phyloP scores from a whole-genome alignment of 2,888 invertebrate species.

The Pristionchus maxplancki region DNA sequence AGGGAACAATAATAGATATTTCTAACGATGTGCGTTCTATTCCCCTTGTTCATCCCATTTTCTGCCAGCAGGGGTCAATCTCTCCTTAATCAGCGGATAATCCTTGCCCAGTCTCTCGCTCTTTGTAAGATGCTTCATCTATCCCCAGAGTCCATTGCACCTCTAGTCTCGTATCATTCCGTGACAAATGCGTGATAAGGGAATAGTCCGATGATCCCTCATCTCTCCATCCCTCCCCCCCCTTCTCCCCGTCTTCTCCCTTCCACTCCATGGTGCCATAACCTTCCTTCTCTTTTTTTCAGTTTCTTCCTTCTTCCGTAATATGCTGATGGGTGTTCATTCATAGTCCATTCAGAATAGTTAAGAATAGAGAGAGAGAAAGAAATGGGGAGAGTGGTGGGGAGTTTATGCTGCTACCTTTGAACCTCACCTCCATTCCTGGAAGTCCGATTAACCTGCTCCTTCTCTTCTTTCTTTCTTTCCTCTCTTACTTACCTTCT shows the following conservation, averaged over 20 bases:
- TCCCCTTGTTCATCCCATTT: neutral
- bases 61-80: neutral
- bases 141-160: slow-evolving; percentile 37
- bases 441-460: slow-evolving; percentile 17
- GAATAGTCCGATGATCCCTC: slow-evolving; percentile 37
- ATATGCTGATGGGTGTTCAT: slow-evolving; percentile 42
- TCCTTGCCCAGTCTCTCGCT: neutral
- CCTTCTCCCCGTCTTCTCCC: neutral
- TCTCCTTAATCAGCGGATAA: slow-evolving; percentile 17
- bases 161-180: neutral
- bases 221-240: neutral
- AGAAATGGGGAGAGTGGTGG: neutral
- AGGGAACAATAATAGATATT: slow-evolving; percentile 34
- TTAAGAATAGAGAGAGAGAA: neutral
- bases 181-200: slow-evolving; percentile 25
- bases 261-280: neutral
- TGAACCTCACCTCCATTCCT: neutral
- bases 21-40: neutral
- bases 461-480: neutral
- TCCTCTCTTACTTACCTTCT: neutral
- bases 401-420: neutral
- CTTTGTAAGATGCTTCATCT: slow-evolving; percentile 3
- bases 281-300: slow-evolving; percentile 15
- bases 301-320: neutral
- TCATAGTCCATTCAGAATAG: slow-evolving; percentile 21